These are phyloP conservation scores for Engraulis encrasicolus DNA, from an alignment of 2,113 vertebrate genomes.

Conservation along the genomic window DNA sequence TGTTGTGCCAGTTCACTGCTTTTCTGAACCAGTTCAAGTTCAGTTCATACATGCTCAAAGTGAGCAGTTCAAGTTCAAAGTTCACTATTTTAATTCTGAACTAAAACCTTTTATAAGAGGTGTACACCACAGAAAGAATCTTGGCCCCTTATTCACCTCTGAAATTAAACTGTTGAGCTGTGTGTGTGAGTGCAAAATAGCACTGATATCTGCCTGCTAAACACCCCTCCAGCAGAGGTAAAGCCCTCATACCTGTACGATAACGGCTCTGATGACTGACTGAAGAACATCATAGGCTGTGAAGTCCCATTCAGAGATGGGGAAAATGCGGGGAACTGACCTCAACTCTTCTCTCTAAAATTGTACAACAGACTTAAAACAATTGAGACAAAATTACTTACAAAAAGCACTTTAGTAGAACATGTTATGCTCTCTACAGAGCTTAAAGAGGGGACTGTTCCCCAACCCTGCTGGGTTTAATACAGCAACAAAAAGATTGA, in stretches of 20 bases:
- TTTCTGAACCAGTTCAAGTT: no score
- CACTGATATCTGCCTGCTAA: not conserved
- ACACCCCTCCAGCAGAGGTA: not conserved
- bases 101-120: not conserved
- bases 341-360: not conserved
- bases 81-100: no score
- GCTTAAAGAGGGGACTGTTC: not conserved
- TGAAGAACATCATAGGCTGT: not conserved
- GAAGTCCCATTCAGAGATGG: not conserved
- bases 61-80: no score
- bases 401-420: not conserved
- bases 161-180: no score
- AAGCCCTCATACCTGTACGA: not conserved
- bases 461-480: not conserved
- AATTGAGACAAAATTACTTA: no score
- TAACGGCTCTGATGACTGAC: slow-evolving; percentile 18
- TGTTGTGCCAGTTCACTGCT: no score
- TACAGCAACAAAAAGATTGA: no score
- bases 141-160: not conserved
- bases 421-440: not conserved
- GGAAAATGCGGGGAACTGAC: not conserved
- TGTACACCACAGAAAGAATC: not conserved
- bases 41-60: no score
- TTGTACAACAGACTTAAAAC: no score
- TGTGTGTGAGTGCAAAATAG: slow-evolving; percentile 20